A percentile compares a stretch with the other conserved stretches of the same genome.
Evolutionary conservation across 1,140 invertebrate genomes (phyloP).

Genomic region (Drosophila ercepeae): DNA sequence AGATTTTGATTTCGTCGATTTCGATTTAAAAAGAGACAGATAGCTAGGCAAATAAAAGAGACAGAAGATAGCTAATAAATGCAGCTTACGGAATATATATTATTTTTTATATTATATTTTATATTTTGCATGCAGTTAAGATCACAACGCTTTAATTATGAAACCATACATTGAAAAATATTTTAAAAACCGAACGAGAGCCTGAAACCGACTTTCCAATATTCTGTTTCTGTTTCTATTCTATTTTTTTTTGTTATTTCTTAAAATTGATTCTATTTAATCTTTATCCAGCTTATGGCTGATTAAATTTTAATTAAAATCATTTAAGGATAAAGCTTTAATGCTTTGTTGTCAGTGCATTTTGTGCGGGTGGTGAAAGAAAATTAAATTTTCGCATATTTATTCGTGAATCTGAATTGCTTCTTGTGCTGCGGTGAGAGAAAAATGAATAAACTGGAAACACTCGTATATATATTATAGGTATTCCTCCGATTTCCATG

Average conservation of each 20-base stretch:
- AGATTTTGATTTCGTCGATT: not conserved
- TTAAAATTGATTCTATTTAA: not conserved
- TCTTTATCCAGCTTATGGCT: too few species aligned
- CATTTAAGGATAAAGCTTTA: not conserved
- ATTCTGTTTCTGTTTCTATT: not conserved
- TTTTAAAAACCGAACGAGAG: not conserved
- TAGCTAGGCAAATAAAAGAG: not conserved
- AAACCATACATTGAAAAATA: constrained; percentile 7
- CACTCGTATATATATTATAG: not conserved
- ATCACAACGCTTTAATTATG: constrained; percentile 1
- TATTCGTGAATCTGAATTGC: constrained; percentile 4
- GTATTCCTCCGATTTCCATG: not conserved
- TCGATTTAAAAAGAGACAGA: constrained; percentile 5
- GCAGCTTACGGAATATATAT: constrained; percentile 12
- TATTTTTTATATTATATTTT: not conserved
- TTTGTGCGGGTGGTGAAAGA: not conserved
- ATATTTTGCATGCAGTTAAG: not conserved
- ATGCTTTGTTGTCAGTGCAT: not conserved
- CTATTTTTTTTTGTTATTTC: not conserved
- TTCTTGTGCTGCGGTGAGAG: constrained; percentile 4
- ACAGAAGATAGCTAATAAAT: constrained; percentile 11
- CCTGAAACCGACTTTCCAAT: not conserved
- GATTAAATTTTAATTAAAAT: too few species aligned
- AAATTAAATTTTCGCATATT: not conserved
- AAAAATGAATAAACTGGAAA: not conserved